phyloP scores from a whole-genome alignment of 1,140 invertebrate genomes.

The Heliconius congener region DNA sequence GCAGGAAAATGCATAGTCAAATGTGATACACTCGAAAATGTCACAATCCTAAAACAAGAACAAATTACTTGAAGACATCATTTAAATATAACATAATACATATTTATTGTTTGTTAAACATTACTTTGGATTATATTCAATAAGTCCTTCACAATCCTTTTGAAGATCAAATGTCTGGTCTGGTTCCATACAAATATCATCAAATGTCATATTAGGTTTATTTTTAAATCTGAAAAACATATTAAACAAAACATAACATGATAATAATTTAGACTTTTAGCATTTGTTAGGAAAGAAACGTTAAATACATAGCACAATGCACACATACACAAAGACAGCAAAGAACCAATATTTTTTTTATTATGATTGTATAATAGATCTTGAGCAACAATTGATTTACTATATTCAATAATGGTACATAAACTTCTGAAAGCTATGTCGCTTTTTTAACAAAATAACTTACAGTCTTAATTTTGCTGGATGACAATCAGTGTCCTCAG shows the following conservation, averaged over 20 bases:
- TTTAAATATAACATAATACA: constrained; percentile 1
- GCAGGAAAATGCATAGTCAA: constrained; percentile 93
- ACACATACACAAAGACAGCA: neutral
- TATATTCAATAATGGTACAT: no score
- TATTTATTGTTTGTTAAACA: neutral
- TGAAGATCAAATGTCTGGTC: constrained; percentile 97
- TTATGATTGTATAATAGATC: no score
- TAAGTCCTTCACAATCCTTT: constrained; percentile 87
- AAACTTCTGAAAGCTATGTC: neutral
- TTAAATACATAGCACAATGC: neutral
- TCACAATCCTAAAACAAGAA: constrained; percentile 87
- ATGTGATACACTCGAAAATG: constrained; percentile 94
- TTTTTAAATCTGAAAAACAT: constrained; percentile 91
- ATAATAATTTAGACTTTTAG: no score
- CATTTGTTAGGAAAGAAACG: neutral
- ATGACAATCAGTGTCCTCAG: constrained; percentile 91
- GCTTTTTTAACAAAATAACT: constrained; percentile 64
- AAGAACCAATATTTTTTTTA: no score
- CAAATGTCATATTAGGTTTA: constrained; percentile 95
- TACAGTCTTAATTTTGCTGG: constrained; percentile 94
- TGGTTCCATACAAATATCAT: constrained; percentile 84
- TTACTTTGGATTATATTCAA: constrained; percentile 96
- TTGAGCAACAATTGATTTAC: no score
- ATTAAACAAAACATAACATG: neutral
- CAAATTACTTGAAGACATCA: neutral